Percentiles rank a stretch among this genome's conserved stretches.
phyloP scores from a whole-genome alignment of 92 coral and sea anemone genomes.

The Actinostola sp. region DNA sequence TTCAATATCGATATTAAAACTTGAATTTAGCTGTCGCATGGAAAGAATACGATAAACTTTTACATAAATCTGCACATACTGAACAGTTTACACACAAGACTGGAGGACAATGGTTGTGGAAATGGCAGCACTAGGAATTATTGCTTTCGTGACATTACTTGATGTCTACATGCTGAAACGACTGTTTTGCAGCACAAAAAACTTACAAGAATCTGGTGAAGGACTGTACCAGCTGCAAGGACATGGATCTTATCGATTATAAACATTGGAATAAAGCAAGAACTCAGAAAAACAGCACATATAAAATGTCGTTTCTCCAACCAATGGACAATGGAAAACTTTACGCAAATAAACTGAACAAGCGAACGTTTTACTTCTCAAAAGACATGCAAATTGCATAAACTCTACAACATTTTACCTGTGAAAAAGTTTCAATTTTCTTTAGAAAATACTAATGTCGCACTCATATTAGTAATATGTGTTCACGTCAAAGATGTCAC shows the following conservation, averaged over 20 bases:
- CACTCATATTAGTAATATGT: no score
- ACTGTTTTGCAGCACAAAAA: conserved; percentile 39
- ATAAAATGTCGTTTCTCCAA: no score
- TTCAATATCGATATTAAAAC: not conserved
- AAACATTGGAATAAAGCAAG: not conserved
- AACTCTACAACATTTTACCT: no score
- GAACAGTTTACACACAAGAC: not conserved
- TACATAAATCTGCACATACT: no score
- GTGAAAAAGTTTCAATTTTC: no score
- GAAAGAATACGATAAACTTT: no score
- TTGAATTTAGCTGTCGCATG: not conserved
- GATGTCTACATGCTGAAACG: conserved; percentile 59
- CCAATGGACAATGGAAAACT: conserved; percentile 4
- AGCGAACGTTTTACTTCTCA: no score
- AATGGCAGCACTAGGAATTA: conserved; percentile 53
- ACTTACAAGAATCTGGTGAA: not conserved
- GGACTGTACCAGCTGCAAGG: conserved; percentile 32
- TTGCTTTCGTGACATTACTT: conserved; percentile 40
- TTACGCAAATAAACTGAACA: no score
- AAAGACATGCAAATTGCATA: no score
- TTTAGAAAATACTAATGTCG: no score
- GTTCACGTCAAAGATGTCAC: no score
- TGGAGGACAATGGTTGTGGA: conserved; percentile 55
- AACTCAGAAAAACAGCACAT: no score
- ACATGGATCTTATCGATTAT: conserved; percentile 64